phyloP scores from a whole-genome alignment of 2,888 invertebrate genomes.

The Acanthoscelides obtectus region DNA sequence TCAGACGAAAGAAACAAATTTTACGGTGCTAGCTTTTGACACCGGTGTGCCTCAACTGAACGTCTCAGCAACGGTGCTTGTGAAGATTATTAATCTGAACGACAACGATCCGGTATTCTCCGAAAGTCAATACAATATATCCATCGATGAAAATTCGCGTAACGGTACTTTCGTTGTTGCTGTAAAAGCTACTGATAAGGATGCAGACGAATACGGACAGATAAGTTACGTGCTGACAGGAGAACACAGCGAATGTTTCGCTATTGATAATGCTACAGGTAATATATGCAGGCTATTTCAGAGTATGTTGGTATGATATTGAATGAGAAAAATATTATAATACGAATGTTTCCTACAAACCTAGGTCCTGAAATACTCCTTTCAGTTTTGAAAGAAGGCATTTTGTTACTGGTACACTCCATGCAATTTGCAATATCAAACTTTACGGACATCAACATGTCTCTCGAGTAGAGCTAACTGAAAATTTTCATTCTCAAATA shows the following conservation, averaged over 20 bases:
- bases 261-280: constrained; percentile 66
- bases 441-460: too few species aligned
- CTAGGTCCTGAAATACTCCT: too few species aligned
- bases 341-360: too few species aligned
- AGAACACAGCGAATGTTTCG: constrained; percentile 68
- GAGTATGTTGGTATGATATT: too few species aligned
- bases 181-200: constrained; percentile 72
- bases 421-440: too few species aligned
- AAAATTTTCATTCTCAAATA: too few species aligned
- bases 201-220: constrained; percentile 73
- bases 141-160: constrained; percentile 71
- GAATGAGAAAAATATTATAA: too few species aligned
- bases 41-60: constrained; percentile 82
- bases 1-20: constrained; percentile 65
- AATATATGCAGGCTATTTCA: not conserved
- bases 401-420: too few species aligned
- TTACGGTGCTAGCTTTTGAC: constrained; percentile 79
- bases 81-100: constrained; percentile 78
- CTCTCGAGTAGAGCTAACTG: too few species aligned
- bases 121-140: constrained; percentile 62
- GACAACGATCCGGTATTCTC: constrained; percentile 81
- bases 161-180: constrained; percentile 67
- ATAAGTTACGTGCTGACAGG: constrained; percentile 75
- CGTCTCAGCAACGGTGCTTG: constrained; percentile 69
- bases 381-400: too few species aligned